Evolutionary conservation across 1,140 invertebrate species (phyloP), one percentile per base, ranked within the genome.

Genomic region (Fopius arisanus): DNA sequence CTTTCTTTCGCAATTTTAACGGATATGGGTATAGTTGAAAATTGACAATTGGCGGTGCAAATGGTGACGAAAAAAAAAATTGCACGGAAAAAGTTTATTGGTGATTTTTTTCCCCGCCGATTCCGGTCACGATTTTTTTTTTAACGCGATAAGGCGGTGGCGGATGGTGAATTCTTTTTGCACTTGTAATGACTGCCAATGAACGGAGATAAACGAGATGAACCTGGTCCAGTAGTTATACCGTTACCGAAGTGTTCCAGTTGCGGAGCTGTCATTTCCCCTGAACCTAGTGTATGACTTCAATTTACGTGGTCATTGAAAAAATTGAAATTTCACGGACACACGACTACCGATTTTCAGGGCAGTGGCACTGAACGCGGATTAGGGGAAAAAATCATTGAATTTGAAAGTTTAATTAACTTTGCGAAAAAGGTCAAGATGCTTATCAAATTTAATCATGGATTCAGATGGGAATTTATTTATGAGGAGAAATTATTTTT

Each of bases 1-100:
- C 75, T 76, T 76, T 75, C 74, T 75, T 75, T 21, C 26, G 29
- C 65, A 43, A 69, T 54, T 72, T 33, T 40, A 51, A 66, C 48
- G 66, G 74, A 59, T 63, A 72, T 72, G 41, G 70, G 66, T 16
- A 67, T 48, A 48, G 41, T 67, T 67, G 41, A 23, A 67, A 40
- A 73, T 37, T 62, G 43, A 29, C 65, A 19, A 67, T 63, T 21
- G 43, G 67, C 28, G 7, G 21, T 54, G 16, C 2, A 70, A 23
- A 33, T 28, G n/a, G 19, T 51, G 43, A 51, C 3, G 28, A 51
- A 54, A 48, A 31, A 51, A 19, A 26, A 31, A 70, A 43, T 51
- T 16, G 41, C 14, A 16, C 23, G 67, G 26, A 54, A 48, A 10
- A 33, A 54, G 4, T 48, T 31, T 48, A 14, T 29, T 69, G 28